Evolutionary conservation across 2,113 vertebrate species (phyloP).

Genomic region (Zosterops japonicus): DNA sequence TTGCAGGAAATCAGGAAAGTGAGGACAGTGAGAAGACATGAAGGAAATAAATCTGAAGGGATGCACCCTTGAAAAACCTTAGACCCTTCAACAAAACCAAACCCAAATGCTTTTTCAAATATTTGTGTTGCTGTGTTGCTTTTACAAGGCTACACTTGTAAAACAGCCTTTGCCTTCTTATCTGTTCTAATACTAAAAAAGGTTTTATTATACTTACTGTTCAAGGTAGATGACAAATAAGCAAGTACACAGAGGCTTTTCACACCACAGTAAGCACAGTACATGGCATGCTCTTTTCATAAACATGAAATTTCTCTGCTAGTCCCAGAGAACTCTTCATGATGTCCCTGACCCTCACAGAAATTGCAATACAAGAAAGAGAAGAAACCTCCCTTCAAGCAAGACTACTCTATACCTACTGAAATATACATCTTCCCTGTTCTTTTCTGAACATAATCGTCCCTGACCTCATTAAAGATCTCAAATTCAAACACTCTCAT

Average conservation of each 20-base stretch:
- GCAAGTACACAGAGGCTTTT: neutral
- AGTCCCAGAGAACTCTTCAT: neutral
- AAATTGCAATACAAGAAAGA: neutral
- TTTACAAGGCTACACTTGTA: neutral
- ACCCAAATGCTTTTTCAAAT: neutral
- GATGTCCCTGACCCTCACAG: neutral
- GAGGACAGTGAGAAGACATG: neutral
- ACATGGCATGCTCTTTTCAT: neutral
- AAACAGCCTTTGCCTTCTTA: neutral
- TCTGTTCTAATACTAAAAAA: neutral
- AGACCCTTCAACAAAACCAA: neutral
- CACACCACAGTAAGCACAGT: neutral
- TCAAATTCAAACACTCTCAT: neutral
- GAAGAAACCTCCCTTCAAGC: neutral
- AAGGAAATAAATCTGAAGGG: neutral
- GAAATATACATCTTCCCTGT: neutral
- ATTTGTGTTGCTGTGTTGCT: neutral
- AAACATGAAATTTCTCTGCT: neutral
- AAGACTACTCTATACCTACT: neutral
- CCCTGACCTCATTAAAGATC: neutral
- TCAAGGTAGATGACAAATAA: neutral
- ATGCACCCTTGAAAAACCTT: neutral
- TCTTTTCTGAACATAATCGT: neutral
- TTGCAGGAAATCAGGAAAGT: neutral
- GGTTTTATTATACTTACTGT: neutral